Conservation (phyloP, 2,113 vertebrate genomes). For the Cnemophilus loriae region DNA sequence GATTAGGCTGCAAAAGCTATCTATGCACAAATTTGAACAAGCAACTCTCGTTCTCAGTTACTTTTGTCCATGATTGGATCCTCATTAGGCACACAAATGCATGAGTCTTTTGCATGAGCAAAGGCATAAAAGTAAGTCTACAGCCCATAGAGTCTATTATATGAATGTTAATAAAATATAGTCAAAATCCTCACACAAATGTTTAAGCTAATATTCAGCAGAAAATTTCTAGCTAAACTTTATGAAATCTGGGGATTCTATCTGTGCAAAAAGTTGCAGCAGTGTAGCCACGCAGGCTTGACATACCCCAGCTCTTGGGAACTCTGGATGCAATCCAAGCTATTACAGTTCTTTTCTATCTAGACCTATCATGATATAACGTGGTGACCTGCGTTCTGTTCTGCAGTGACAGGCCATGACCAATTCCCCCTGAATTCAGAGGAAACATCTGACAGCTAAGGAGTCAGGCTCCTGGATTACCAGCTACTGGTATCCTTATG, state of each 20-base stretch:
- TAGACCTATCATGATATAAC: accelerated
- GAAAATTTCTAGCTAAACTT: background rate
- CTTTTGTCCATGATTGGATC: background rate
- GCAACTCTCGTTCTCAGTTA: background rate
- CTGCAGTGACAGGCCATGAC: background rate
- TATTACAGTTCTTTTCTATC: background rate
- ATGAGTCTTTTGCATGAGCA: background rate
- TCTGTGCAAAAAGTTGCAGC: background rate
- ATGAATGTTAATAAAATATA: background rate
- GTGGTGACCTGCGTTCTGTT: background rate
- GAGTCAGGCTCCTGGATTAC: background rate
- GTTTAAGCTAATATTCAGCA: background rate
- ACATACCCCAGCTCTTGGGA: background rate
- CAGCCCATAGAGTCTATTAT: background rate
- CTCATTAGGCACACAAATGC: background rate
- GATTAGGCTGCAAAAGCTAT: background rate
- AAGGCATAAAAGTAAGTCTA: background rate
- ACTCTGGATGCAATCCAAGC: background rate
- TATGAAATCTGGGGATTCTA: background rate
- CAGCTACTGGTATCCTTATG: background rate
- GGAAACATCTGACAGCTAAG: background rate
- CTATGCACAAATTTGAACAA: background rate
- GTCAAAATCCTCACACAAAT: background rate
- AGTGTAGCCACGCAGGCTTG: background rate
- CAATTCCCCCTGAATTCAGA: background rate